phyloP scores from a whole-genome alignment of 1,140 invertebrate species.

The Rhagoletis pomonella region DNA sequence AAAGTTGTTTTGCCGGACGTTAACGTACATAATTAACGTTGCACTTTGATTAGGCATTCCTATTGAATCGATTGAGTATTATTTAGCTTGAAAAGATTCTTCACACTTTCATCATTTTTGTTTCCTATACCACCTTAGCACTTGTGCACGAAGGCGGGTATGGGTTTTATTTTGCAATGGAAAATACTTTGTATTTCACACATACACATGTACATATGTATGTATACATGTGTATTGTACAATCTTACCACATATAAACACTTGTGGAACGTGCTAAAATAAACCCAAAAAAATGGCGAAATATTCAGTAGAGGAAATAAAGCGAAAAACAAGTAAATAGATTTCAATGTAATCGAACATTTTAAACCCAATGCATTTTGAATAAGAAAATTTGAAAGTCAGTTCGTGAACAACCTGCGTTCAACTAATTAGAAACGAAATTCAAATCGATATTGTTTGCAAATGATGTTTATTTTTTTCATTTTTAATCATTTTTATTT shows the following conservation, averaged over 20 bases:
- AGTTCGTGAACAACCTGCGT: no score
- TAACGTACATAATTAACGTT: not conserved
- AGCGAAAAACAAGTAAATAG: no score
- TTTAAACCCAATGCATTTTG: no score
- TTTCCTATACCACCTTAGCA: not conserved
- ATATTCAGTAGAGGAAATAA: no score
- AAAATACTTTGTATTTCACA: not conserved
- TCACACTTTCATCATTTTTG: slow-evolving; percentile 15
- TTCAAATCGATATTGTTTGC: no score
- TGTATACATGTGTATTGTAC: not conserved
- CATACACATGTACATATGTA: not conserved
- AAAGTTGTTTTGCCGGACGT: not conserved
- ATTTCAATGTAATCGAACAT: no score
- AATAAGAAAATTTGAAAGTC: no score
- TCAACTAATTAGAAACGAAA: no score
- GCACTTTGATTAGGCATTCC: not conserved
- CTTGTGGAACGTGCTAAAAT: slow-evolving; percentile 34
- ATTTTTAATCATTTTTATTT: no score
- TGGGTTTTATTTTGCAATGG: slow-evolving; percentile 41
- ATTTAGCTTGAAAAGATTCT: not conserved
- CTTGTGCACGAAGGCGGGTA: not conserved
- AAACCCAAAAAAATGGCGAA: no score
- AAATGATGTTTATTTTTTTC: no score
- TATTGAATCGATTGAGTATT: no score
- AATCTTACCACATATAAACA: not conserved